Evolutionary conservation across 2,888 invertebrate species (phyloP).

Genomic region (Apodemia duryi): DNA sequence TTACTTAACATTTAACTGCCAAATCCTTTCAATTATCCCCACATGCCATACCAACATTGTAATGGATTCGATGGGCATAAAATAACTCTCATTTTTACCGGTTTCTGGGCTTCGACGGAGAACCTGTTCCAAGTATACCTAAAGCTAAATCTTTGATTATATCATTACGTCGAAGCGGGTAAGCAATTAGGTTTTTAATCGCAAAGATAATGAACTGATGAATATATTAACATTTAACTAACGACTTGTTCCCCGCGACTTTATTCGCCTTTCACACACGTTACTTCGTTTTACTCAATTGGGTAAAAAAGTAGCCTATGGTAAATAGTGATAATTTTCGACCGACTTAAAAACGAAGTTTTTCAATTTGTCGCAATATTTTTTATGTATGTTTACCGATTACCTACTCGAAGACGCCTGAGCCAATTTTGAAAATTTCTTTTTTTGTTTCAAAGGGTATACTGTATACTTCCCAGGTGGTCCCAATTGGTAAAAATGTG

Average conservation of each 20-base stretch:
- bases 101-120: background rate
- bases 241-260: background rate
- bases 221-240: background rate
- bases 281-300: background rate
- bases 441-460: too few relatives aligned
- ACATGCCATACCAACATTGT: too few relatives aligned
- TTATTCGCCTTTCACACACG: too few relatives aligned
- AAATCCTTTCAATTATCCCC: too few relatives aligned
- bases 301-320: background rate
- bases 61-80: background rate
- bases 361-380: background rate
- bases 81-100: background rate
- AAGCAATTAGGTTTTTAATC: constrained; percentile 3
- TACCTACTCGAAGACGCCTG: too few relatives aligned
- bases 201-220: background rate
- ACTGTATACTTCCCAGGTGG: too few relatives aligned
- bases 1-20: too few relatives aligned
- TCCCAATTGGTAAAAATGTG: too few relatives aligned
- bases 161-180: background rate
- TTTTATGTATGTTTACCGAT: too few relatives aligned
- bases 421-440: too few relatives aligned
- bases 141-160: background rate
- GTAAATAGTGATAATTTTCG: background rate
- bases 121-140: constrained; percentile 7
- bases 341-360: background rate